Conservation (phyloP, 2,797 vertebrate species). For the Diceros bicornis region DNA sequence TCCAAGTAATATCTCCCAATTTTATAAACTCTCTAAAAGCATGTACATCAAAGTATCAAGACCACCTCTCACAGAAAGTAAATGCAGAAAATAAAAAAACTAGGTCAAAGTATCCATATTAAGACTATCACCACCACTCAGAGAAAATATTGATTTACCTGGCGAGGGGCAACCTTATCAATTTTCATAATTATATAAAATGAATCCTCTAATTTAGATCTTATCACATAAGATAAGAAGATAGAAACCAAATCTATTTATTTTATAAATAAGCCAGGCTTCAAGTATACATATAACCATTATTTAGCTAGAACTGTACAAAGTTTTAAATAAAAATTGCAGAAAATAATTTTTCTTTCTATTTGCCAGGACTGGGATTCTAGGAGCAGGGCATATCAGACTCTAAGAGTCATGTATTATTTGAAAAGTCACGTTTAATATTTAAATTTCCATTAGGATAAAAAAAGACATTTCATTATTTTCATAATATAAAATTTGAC, state of each 20-base stretch:
- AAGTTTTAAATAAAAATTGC: slow-evolving; percentile 59
- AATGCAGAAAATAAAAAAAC: slow-evolving; percentile 18
- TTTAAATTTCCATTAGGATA: slow-evolving; percentile 32
- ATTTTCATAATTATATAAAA: slow-evolving; percentile 45
- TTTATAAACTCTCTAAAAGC: slow-evolving; percentile 60
- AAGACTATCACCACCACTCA: not conserved
- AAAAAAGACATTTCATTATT: slow-evolving; percentile 1
- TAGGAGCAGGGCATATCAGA: not conserved
- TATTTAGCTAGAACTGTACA: not conserved
- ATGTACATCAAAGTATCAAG: slow-evolving; percentile 46
- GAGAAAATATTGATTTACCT: not conserved
- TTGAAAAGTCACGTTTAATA: slow-evolving; percentile 45
- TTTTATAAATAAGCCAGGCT: slow-evolving; percentile 45
- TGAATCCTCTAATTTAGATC: slow-evolving; percentile 29
- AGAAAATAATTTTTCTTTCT: slow-evolving; percentile 7
- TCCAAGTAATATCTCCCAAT: slow-evolving; percentile 30
- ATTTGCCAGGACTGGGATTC: slow-evolving; percentile 17
- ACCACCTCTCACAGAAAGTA: not conserved
- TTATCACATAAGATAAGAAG: not conserved
- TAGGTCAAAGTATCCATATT: not conserved
- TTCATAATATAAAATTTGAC: slow-evolving; percentile 53
- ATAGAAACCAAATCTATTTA: slow-evolving; percentile 47
- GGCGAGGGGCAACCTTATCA: not conserved
- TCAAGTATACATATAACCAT: slow-evolving; percentile 10
- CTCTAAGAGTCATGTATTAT: slow-evolving; percentile 8